Conservation (phyloP, 2,888 invertebrate genomes). For the Micoletzkya japonica region DNA sequence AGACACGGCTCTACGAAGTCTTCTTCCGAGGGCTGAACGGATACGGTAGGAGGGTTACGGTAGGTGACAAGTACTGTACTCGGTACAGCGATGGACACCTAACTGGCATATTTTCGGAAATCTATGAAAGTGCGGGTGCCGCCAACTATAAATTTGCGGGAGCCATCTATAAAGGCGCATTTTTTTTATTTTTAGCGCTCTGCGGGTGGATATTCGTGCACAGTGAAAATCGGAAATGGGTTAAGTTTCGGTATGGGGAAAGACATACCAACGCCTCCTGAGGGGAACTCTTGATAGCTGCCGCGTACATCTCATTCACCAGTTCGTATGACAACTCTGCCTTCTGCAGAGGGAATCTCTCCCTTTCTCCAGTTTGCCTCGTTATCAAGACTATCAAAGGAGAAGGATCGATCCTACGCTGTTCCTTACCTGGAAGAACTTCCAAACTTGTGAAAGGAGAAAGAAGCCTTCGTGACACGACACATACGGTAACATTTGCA, state of each 20-base stretch:
- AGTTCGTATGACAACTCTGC: neutral
- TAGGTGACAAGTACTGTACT: too few species aligned
- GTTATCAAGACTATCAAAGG: neutral
- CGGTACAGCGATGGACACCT: neutral
- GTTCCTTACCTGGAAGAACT: slow-evolving; percentile 21
- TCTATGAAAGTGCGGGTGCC: too few species aligned
- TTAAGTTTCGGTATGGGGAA: neutral
- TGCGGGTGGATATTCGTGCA: neutral
- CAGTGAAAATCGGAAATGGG: too few species aligned
- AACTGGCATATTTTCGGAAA: neutral
- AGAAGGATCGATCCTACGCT: neutral
- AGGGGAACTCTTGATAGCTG: slow-evolving; percentile 2
- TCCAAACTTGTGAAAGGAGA: slow-evolving; percentile 14
- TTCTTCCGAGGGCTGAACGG: slow-evolving; percentile 12
- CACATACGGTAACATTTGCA: slow-evolving; percentile 27
- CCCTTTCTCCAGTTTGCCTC: too few species aligned
- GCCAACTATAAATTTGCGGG: too few species aligned
- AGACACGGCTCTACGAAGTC: slow-evolving; percentile 17
- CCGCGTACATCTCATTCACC: slow-evolving; percentile 22
- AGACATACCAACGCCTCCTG: slow-evolving; percentile 16
- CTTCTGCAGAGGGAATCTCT: too few species aligned
- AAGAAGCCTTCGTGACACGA: slow-evolving; percentile 20
- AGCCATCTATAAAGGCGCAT: too few species aligned
- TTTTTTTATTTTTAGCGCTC: neutral
- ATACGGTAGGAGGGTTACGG: neutral